A percentile compares a stretch with the other conserved stretches of the same genome.
Evolutionary conservation across 1,140 invertebrate genomes (phyloP).

Genomic region (Pristionchus pacificus): DNA sequence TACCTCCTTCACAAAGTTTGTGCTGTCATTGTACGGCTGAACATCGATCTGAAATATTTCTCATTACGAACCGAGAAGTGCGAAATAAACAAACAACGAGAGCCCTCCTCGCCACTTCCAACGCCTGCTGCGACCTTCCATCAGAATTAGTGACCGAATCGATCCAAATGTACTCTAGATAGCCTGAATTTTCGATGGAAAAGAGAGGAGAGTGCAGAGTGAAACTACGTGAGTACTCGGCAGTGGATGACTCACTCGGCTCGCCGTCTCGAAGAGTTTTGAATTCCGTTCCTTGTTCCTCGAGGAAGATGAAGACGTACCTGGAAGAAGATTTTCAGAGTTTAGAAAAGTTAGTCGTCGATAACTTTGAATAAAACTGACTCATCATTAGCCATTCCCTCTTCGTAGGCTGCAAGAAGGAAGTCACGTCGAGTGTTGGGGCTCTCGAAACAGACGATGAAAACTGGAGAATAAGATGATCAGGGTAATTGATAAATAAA

Average conservation of each 20-base stretch:
- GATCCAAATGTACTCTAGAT: no score
- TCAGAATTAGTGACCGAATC: no score
- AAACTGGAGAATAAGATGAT: background rate
- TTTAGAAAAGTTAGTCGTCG: no score
- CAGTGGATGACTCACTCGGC: no score
- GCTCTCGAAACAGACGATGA: constrained; percentile 5
- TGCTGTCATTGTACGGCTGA: constrained; percentile 19
- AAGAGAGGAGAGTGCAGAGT: no score
- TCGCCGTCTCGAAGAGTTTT: background rate
- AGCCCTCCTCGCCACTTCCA: constrained; percentile 8
- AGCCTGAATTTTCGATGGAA: no score
- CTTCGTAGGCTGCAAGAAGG: constrained; percentile 2
- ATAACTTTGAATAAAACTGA: no score
- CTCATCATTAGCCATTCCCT: background rate
- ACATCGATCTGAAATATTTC: background rate
- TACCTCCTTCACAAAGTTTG: background rate
- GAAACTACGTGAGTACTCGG: no score
- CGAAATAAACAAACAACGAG: background rate
- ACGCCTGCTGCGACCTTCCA: constrained; percentile 9
- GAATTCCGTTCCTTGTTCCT: background rate
- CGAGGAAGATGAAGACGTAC: background rate
- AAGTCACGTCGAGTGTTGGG: background rate
- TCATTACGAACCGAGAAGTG: background rate
- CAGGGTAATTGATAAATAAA: background rate
- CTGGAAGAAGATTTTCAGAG: no score